These are phyloP conservation scores for Hetaerina americana DNA, from an alignment of 1,140 invertebrate genomes.

Conservation along the genomic window DNA sequence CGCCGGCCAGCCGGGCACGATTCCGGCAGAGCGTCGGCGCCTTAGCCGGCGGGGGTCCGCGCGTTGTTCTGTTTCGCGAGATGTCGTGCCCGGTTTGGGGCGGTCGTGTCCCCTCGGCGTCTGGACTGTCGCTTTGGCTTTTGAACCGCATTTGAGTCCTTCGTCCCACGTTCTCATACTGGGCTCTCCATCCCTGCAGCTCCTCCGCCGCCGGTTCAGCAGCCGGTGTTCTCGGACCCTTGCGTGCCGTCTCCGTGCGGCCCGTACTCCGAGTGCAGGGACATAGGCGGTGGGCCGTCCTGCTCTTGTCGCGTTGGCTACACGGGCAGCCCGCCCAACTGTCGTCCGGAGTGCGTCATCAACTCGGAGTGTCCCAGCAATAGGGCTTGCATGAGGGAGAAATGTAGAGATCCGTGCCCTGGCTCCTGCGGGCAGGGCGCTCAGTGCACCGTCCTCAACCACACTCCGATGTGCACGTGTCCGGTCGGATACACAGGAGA, in stretches of 20 bases:
- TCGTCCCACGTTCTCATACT: slow-evolving; percentile 23
- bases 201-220: slow-evolving; percentile 23
- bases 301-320: slow-evolving; percentile 53
- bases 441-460: slow-evolving; percentile 50
- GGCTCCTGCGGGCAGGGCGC: slow-evolving; percentile 52
- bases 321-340: slow-evolving; percentile 55
- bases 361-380: slow-evolving; percentile 54
- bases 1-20: slow-evolving; percentile 17
- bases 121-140: slow-evolving; percentile 10
- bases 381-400: slow-evolving; percentile 51
- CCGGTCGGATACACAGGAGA: slow-evolving; percentile 50
- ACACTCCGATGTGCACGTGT: slow-evolving; percentile 53
- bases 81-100: slow-evolving; percentile 21
- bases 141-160: slow-evolving; percentile 21
- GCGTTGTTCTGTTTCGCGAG: slow-evolving; percentile 13
- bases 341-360: slow-evolving; percentile 56
- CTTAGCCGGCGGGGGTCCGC: slow-evolving; percentile 29
- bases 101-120: slow-evolving; percentile 20
- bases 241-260: slow-evolving; percentile 64
- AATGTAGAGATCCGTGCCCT: slow-evolving; percentile 55
- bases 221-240: slow-evolving; percentile 35
- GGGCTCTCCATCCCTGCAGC: slow-evolving; percentile 13
- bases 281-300: slow-evolving; percentile 43
- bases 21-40: slow-evolving; percentile 28
- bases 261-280: slow-evolving; percentile 49